Base-by-base conservation (phyloP, 2,113 vertebrate species). In the Rhabdomys dilectus region DNA sequence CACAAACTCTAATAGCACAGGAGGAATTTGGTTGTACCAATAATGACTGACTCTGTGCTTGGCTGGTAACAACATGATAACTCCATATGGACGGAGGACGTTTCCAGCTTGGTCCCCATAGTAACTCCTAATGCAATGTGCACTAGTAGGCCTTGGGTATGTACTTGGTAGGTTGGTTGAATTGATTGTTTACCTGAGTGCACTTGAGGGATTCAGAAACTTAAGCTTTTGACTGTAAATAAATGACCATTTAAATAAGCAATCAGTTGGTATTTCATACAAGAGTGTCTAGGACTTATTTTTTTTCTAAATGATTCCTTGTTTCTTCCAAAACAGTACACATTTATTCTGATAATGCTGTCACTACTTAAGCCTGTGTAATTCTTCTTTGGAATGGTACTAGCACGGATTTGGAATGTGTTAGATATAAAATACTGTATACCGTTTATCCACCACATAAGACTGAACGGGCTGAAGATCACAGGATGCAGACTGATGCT, bases 11-110 rank as follows among this genome's bases (percentile, higher is more conserved):
- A 91, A 78, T n/a, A 70, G 64, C 92, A 84, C 77, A 58, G 39
- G 88, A 62, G 70, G 68, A 21, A 62, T 95, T 95, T 89, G 75
- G 62, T 84, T 97, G 92, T 95, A 81, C 88, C 76, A 73, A 31
- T 60, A 90, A 86, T 68, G 92, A 90, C 1, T 84, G 72, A 64
- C 76, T 48, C 58, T 80, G 56, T 91, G 70, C 68, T 80, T 53
- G 77, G 66, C 88, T 90, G 90, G 84, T 93, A 93, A 91, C 96
- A 96, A 88, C 90, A 91, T 89, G 90, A 88, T 91, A 94, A 97
- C 90, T 97, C 91, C 80, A 92, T 82, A 60, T 87, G 77, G 58
- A 56, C 34, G 12, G 70, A 89, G 60, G 60, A 95, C 91, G 92
- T 97, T 97, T 97, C 94, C 92, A 66, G 95, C 9, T 22, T 6